Percentiles rank a stretch among this genome's conserved stretches.
Evolutionary conservation across 2,888 invertebrate genomes (phyloP).

Genomic region (Conus canariensis): DNA sequence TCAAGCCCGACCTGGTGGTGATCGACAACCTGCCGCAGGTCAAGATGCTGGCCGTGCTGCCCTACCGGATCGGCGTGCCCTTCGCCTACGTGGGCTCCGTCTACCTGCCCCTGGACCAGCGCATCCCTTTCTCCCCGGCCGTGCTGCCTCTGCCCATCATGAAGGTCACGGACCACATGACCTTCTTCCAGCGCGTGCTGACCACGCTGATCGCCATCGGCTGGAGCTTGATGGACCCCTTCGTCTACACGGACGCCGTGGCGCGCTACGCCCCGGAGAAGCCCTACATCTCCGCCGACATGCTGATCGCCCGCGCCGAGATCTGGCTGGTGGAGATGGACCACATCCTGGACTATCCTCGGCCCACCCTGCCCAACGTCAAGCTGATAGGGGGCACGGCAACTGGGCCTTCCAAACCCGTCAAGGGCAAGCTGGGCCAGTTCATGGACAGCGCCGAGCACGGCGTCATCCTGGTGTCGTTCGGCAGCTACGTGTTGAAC

Average conservation of each 20-base stretch:
- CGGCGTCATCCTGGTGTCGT: conserved; percentile 58
- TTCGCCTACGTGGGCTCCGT: conserved; percentile 48
- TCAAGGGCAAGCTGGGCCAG: conserved; percentile 51
- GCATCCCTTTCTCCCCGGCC: conserved; percentile 48
- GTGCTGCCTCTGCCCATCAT: conserved; percentile 26
- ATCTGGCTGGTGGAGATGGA: conserved; percentile 54
- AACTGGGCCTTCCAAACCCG: conserved; percentile 50
- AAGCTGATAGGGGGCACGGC: conserved; percentile 58
- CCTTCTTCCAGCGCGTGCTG: conserved; percentile 45
- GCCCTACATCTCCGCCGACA: conserved; percentile 47
- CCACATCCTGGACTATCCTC: conserved; percentile 55
- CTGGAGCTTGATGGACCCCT: conserved; percentile 40
- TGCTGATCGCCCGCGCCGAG: conserved; percentile 45
- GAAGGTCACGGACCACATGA: conserved; percentile 41
- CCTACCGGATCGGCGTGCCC: conserved; percentile 47
- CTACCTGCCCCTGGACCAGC: conserved; percentile 40
- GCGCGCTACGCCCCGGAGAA: conserved; percentile 50
- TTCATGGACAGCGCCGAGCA: conserved; percentile 51
- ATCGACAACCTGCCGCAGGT: conserved; percentile 44
- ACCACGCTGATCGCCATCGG: conserved; percentile 26
- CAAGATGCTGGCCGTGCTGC: conserved; percentile 46
- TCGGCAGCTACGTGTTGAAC: conserved; percentile 54
- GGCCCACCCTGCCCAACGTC: conserved; percentile 55
- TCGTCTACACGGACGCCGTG: conserved; percentile 48
- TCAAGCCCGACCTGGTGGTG: conserved; percentile 48